A percentile compares a stretch with the other conserved stretches of the same genome.
Evolutionary conservation across 2,797 vertebrate genomes (phyloP).

Genomic region (Astyanax mexicanus): DNA sequence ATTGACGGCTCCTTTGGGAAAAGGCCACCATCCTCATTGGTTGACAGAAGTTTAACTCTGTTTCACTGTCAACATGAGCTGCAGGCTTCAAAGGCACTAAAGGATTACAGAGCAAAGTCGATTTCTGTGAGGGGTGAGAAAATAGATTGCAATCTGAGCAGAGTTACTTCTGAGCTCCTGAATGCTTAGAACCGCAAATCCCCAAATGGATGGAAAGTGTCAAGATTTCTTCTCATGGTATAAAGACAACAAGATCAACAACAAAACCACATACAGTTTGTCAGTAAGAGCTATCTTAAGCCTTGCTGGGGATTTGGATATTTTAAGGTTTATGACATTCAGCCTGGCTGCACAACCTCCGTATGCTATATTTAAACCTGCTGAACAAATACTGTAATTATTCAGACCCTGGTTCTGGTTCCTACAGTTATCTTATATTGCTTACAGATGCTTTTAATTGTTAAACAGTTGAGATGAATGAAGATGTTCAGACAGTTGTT

Average conservation of each 20-base stretch:
- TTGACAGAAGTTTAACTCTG: constrained; percentile 7
- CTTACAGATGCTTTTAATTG: constrained; percentile 42
- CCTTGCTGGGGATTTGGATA: neutral
- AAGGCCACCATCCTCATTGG: neutral
- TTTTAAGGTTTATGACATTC: constrained; percentile 26
- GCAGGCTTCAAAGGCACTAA: constrained; percentile 11
- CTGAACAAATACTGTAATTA: constrained; percentile 39
- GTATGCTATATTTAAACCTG: constrained; percentile 34
- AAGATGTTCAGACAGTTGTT: constrained; percentile 20
- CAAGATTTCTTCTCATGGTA: neutral
- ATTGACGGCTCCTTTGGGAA: neutral
- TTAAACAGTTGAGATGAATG: constrained; percentile 25
- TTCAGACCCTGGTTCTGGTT: constrained; percentile 16
- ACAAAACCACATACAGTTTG: neutral
- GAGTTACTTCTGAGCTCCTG: neutral
- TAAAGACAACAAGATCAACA: neutral
- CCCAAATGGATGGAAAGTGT: neutral
- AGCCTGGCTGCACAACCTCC: constrained; percentile 8
- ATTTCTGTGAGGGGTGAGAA: neutral
- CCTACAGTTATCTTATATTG: constrained; percentile 30
- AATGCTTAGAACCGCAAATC: constrained; percentile 10
- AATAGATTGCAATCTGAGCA: neutral
- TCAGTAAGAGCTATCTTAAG: neutral
- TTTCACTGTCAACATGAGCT: constrained; percentile 9
- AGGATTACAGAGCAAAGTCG: constrained; percentile 7